Evolutionary conservation across 2,113 vertebrate species (phyloP).

Genomic region (Cryptotis parvus): DNA sequence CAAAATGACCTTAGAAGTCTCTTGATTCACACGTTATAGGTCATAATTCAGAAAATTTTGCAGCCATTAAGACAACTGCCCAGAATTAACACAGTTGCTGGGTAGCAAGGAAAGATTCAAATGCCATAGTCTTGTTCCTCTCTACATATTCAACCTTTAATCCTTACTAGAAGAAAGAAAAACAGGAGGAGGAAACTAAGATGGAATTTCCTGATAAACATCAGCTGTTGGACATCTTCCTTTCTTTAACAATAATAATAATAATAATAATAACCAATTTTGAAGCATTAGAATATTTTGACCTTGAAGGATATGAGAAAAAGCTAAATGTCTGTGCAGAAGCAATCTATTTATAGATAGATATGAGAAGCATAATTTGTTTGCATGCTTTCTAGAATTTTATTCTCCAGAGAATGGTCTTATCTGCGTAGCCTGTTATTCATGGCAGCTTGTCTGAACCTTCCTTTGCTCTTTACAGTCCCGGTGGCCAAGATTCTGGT

Average conservation of each 20-base stretch:
- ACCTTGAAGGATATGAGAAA: slow-evolving; percentile 34
- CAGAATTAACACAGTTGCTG: background rate
- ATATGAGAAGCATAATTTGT: background rate
- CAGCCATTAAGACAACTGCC: background rate
- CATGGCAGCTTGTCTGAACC: background rate
- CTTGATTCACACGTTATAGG: background rate
- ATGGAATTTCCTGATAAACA: background rate
- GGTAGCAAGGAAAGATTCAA: background rate
- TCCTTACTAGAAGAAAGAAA: background rate
- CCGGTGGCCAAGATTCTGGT: slow-evolving; percentile 34
- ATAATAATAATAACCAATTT: background rate
- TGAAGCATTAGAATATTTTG: slow-evolving; percentile 7
- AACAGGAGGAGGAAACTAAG: no score
- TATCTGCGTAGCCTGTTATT: slow-evolving; percentile 36
- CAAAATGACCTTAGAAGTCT: background rate
- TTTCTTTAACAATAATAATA: background rate
- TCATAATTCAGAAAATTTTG: background rate
- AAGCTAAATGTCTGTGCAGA: background rate
- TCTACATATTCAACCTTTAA: background rate
- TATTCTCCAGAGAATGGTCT: slow-evolving; percentile 44
- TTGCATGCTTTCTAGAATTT: slow-evolving; percentile 49
- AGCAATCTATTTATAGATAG: background rate
- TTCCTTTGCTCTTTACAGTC: slow-evolving; percentile 33
- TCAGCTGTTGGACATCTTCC: background rate
- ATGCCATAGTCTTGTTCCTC: background rate